Evolutionary conservation across 2,888 invertebrate genomes (phyloP), one percentile per base, ranked within the genome.

Genomic region (Clusia tigrina): DNA sequence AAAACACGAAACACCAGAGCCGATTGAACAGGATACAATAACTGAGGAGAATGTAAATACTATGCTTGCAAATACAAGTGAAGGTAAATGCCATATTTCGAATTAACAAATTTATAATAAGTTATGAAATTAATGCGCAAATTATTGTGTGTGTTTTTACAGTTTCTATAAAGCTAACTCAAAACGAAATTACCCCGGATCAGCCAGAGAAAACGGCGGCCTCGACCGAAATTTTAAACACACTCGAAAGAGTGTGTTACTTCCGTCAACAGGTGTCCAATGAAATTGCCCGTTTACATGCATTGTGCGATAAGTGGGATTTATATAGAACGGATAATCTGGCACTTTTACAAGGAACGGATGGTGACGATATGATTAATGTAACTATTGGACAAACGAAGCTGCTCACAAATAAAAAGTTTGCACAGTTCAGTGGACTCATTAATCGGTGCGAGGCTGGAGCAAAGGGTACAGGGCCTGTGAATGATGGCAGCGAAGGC

Each of bases 311-410:
- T 0, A 70, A 78, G 22, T 89, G 89, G 89, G 76, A 80, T 1
- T 56, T 55, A 0, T 85, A 86, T 59, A 72, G 72, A 53, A 53
- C 32, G 1, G 63, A 73, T 2, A 70, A 82, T 58, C 64, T 72
- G n/a, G 63, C 73, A 10, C 66, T 74, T 2, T 78, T 86, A 0
- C 85, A 86, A 64, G 69, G 75, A 52, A 74, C 72, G 1, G 74
- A 71, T 1, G 81, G 77, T 20, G 76, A 76, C 2, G 86, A 87
- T 68, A 83, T 86, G 78, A 88, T 94, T 20, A 86, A 90, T 74
- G 88, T 89, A 24, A 88, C 91, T 0, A 86, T 91, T 61, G 93
- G 93, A 0, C 92, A 93, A 82, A 90, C 92, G 0, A 87, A 87
- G 63, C 82, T 94, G n/a, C 83, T 94, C 2, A 86, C 90, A 1